A percentile compares a stretch with the other conserved stretches of the same genome.
Conservation (phyloP, 2,113 vertebrate species). For the Odontesthes bonariensis region DNA sequence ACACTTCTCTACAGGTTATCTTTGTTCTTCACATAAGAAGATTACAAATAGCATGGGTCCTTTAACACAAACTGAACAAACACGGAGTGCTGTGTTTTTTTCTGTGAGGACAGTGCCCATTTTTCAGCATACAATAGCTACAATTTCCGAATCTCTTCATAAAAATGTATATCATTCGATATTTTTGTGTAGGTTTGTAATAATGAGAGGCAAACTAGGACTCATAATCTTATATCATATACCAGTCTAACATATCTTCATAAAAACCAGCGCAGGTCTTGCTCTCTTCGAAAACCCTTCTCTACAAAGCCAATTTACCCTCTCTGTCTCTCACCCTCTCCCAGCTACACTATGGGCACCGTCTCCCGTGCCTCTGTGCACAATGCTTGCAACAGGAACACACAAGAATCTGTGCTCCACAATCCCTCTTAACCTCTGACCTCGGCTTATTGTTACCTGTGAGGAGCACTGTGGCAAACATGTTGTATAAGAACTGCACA, state of each 20-base stretch:
- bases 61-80: constrained; percentile 17
- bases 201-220: constrained; percentile 8
- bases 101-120: background rate
- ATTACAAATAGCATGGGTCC: constrained; percentile 5
- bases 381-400: constrained; percentile 73
- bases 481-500: constrained; percentile 72
- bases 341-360: constrained; percentile 69
- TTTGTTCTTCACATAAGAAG: constrained; percentile 18
- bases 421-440: constrained; percentile 85
- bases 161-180: background rate
- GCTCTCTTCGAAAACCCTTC: constrained; percentile 49
- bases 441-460: constrained; percentile 83
- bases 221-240: constrained; percentile 31
- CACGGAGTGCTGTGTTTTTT: too few relatives aligned
- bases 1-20: constrained; percentile 10
- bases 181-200: background rate
- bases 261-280: constrained; percentile 45
- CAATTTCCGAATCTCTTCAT: background rate
- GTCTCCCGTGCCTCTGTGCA: constrained; percentile 56
- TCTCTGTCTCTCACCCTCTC: constrained; percentile 57
- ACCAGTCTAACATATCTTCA: constrained; percentile 20
- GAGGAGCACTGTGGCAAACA: constrained; percentile 77
- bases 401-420: constrained; percentile 71
- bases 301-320: constrained; percentile 42
- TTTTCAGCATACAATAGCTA: constrained; percentile 18